phyloP scores from a whole-genome alignment of 2,888 invertebrate genomes.

The Hipparchia sbordonii region DNA sequence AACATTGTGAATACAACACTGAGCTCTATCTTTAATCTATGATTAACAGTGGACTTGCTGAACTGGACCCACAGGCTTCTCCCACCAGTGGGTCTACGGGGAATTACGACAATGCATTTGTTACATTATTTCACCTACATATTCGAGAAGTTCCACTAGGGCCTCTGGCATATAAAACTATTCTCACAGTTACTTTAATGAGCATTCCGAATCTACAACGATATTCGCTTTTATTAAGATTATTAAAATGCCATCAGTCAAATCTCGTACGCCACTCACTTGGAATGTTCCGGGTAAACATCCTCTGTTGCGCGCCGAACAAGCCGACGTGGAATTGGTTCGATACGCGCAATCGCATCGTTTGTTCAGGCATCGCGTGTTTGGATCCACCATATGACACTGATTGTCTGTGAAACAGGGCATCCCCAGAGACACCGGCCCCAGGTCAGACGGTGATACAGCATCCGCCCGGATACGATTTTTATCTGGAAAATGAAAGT shows the following conservation, averaged over 20 bases:
- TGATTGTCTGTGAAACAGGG: slow-evolving; percentile 89
- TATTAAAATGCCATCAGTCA: slow-evolving; percentile 16
- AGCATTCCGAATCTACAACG: background rate
- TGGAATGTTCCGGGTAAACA: slow-evolving; percentile 94
- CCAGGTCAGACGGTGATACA: slow-evolving; percentile 67
- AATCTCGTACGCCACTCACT: slow-evolving; percentile 62
- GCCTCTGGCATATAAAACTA: background rate
- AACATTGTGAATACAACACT: no score
- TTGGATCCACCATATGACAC: slow-evolving; percentile 90
- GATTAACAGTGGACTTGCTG: background rate
- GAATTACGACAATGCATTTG: background rate
- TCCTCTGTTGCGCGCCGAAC: slow-evolving; percentile 88
- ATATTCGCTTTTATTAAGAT: background rate
- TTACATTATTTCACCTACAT: no score
- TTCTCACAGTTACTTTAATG: background rate
- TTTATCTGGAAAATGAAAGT: slow-evolving; percentile 60
- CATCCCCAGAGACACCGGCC: slow-evolving; percentile 88
- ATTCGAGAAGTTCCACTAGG: no score
- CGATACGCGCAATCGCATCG: slow-evolving; percentile 89
- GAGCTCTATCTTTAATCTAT: no score
- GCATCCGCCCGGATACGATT: slow-evolving; percentile 67
- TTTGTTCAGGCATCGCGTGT: slow-evolving; percentile 89
- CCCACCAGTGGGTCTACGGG: background rate
- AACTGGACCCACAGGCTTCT: background rate
- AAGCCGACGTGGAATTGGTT: slow-evolving; percentile 83